A percentile compares a stretch with the other conserved stretches of the same genome.
Conservation (phyloP, 2,797 vertebrate species). For the Ctenochaetus hawaiiensis region DNA sequence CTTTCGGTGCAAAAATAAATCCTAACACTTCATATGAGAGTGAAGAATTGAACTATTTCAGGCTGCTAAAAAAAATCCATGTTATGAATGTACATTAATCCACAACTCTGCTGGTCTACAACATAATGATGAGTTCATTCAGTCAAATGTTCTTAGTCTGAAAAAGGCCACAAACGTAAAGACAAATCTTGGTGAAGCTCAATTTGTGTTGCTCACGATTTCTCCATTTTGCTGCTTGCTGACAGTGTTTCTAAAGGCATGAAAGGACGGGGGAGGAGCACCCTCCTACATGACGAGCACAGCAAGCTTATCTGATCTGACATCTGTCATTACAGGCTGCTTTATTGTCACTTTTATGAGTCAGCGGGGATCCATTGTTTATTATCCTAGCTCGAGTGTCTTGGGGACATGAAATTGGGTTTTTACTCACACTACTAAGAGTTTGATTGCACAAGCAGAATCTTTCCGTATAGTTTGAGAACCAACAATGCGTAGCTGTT, state of each 20-base stretch:
- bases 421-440: constrained; percentile 7
- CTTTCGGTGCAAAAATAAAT: background rate
- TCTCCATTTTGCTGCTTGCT: background rate
- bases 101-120: background rate
- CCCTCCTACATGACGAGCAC: background rate
- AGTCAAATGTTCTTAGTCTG: background rate
- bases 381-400: constrained; percentile 16
- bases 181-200: background rate
- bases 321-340: constrained; percentile 38
- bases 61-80: background rate
- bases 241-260: constrained; percentile 13
- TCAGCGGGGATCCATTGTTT: constrained; percentile 29
- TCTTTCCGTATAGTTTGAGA: constrained; percentile 16
- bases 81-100: background rate
- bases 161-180: background rate
- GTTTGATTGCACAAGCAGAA: constrained; percentile 23
- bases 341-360: constrained; percentile 16
- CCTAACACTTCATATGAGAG: background rate
- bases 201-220: background rate
- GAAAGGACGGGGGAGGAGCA: constrained; percentile 3
- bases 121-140: background rate
- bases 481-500: background rate
- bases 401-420: background rate
- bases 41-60: background rate
- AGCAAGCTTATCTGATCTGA: constrained; percentile 34